These are phyloP conservation scores for Microplitis mediator DNA, from an alignment of 1,140 invertebrate species.

Conservation along the genomic window DNA sequence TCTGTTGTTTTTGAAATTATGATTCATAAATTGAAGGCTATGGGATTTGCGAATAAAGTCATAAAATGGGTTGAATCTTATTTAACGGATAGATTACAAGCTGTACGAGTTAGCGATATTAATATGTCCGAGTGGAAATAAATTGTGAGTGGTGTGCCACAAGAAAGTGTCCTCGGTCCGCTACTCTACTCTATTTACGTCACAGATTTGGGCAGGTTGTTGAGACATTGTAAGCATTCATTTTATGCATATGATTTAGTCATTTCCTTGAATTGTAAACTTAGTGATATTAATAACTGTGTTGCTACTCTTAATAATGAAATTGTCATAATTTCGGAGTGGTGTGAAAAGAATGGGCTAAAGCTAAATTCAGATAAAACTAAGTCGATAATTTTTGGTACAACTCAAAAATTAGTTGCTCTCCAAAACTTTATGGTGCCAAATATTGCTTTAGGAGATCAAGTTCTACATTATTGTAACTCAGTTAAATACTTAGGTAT, in stretches of 20 bases:
- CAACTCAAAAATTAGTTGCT: not conserved
- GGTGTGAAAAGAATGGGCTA: not conserved
- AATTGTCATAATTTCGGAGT: not conserved
- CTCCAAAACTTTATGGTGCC: not conserved
- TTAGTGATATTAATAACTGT: not conserved
- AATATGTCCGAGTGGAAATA: not conserved
- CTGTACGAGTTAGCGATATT: not conserved
- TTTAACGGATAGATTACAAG: not conserved
- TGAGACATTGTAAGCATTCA: not conserved
- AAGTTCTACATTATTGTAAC: not conserved
- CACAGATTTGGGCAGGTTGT: not conserved
- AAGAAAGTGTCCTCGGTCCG: slow-evolving; percentile 9
- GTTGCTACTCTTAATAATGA: not conserved
- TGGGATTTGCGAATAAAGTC: no score
- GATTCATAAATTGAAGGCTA: no score
- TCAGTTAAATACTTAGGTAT: not conserved
- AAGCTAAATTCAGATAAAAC: not conserved
- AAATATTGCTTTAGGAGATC: not conserved
- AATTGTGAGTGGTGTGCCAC: not conserved
- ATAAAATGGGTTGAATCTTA: no score
- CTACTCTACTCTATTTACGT: slow-evolving; percentile 7
- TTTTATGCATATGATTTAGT: slow-evolving; percentile 12
- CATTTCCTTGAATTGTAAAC: not conserved
- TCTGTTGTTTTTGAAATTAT: no score
- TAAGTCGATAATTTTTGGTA: not conserved